phyloP scores from a whole-genome alignment of 1,140 invertebrate species.

The Heliconius congener region DNA sequence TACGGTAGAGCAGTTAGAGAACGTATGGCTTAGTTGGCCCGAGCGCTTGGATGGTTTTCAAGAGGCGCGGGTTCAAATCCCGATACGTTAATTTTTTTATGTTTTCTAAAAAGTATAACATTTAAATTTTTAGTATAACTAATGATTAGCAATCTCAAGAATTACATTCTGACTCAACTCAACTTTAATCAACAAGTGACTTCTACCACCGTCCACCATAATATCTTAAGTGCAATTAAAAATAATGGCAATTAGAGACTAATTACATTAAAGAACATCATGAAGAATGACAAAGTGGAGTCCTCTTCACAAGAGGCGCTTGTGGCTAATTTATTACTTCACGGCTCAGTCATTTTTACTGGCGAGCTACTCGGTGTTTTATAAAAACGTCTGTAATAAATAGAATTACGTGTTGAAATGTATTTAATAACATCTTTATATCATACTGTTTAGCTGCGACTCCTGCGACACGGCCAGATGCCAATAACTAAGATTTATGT shows the following conservation, averaged over 20 bases:
- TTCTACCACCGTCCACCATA: background rate
- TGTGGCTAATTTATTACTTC: conserved; percentile 6
- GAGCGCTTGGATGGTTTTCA: too few species aligned
- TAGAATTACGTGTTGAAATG: background rate
- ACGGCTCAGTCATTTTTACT: background rate
- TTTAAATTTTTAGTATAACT: too few species aligned
- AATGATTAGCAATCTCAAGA: too few species aligned
- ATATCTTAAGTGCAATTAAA: background rate
- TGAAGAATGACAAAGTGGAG: background rate
- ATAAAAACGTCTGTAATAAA: background rate
- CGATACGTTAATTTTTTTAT: too few species aligned
- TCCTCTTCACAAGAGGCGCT: background rate
- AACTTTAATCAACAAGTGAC: background rate
- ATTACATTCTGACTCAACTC: too few species aligned
- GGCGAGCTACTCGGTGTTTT: background rate
- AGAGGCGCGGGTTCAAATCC: too few species aligned
- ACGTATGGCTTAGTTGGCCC: too few species aligned
- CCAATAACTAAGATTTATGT: too few species aligned
- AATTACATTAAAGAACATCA: background rate
- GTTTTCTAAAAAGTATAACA: too few species aligned
- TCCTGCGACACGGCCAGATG: background rate
- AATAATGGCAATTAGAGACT: background rate
- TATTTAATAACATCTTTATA: too few species aligned
- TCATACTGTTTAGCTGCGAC: too few species aligned
- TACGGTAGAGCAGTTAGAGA: too few species aligned